These are phyloP conservation scores for Nanorana parkeri DNA, from an alignment of 2,113 vertebrate species.

Conservation along the genomic window DNA sequence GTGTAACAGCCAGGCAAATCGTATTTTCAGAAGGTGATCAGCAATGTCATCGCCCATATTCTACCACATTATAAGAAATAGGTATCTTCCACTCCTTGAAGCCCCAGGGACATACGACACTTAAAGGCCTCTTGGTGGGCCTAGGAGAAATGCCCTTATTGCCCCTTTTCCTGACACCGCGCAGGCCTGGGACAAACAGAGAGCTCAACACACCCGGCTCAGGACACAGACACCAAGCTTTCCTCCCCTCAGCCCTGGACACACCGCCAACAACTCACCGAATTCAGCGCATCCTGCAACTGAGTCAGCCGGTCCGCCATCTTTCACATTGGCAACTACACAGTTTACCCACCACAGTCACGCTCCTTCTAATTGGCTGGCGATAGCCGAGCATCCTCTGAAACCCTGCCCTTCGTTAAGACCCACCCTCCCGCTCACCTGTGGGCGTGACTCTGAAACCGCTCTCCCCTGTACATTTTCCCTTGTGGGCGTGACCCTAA, in stretches of 20 bases:
- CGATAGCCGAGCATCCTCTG: not conserved
- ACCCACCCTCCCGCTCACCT: not conserved
- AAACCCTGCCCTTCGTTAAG: not conserved
- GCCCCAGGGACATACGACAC: too few relatives aligned
- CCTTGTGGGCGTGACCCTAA: not conserved
- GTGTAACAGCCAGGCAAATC: too few relatives aligned
- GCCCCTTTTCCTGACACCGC: too few relatives aligned
- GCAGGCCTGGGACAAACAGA: too few relatives aligned
- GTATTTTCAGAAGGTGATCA: too few relatives aligned
- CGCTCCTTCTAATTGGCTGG: not conserved
- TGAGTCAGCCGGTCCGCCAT: slow-evolving; percentile 95
- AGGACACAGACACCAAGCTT: not conserved
- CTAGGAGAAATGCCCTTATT: too few relatives aligned
- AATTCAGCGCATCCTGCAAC: slow-evolving; percentile 93
- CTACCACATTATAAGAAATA: too few relatives aligned
- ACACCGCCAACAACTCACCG: slow-evolving; percentile 71
- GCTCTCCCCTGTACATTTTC: not conserved
- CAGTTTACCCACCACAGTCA: too few relatives aligned
- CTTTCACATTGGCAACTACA: fast-evolving
- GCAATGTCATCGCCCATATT: too few relatives aligned
- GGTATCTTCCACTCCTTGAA: too few relatives aligned
- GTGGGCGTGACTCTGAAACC: not conserved
- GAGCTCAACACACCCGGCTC: too few relatives aligned
- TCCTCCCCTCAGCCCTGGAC: not conserved
- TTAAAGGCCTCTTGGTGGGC: too few relatives aligned